Evolutionary conservation across 2,888 invertebrate genomes (phyloP), one percentile per base, ranked within the genome.

Genomic region (Homarus gammarus): DNA sequence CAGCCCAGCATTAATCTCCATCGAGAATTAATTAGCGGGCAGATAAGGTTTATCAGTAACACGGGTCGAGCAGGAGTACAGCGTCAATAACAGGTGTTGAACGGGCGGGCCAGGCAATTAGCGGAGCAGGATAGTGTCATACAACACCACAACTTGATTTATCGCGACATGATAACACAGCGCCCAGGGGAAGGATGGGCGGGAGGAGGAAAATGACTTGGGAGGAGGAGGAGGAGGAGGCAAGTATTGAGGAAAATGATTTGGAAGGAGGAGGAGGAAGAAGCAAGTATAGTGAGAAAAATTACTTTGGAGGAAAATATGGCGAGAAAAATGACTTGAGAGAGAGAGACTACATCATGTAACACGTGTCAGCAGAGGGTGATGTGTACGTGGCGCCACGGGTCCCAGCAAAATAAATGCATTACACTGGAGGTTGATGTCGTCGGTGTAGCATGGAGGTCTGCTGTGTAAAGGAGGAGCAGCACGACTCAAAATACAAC

Each of bases 11-110:
- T 61, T 36, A 79, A 79, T 79, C 79, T 79, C 22, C 33, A 61
- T 61, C 22, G 61, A 22, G 18, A 79, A 79, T 79, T 79, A 79
- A 79, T 79, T 61, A 78, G 44, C 38, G 36, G 22, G 51, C 6
- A 61, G 79, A 79, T 79, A 79, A 79, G 79, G 61, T 38, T 78
- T 78, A 78, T 78, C 78, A 51, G 78, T 18, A 78, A 51, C 78
- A 78, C 2, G 78, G 78, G 49, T 40, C 3, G n/a, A 49, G 44
- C 27, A 40, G 27, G 40, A 33, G 44, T 40, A 0, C 22, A 12
- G 33, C 78, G 33, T 36, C 79, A 79, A 61, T 56, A 79, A 61
- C 79, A 79, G 79, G 79, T 79, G 79, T 79, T 49, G 6, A 31
- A 79, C 56, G 6, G 36, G 36, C 18, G 5, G 79, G 36, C 64